Evolutionary conservation across 2,888 invertebrate species (phyloP).

Genomic region (Acanthosepion lycidas): DNA sequence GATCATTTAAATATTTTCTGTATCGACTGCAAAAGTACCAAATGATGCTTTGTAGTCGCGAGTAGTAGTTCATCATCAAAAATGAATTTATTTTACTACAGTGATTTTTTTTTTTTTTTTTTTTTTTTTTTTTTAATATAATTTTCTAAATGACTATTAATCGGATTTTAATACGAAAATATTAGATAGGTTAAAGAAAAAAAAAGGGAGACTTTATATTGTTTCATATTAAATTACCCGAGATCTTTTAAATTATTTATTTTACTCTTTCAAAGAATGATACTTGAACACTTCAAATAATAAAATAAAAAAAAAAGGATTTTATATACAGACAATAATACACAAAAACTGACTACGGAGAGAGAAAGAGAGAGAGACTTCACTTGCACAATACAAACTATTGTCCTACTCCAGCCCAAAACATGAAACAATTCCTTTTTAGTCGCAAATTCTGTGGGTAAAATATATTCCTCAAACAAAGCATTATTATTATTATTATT

Average conservation of each 20-base stretch:
- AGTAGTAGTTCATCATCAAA: not conserved
- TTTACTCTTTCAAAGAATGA: too few relatives aligned
- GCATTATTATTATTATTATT: not conserved
- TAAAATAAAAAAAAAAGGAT: not conserved
- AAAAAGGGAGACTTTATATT: too few relatives aligned
- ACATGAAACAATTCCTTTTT: not conserved
- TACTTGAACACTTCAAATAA: not conserved
- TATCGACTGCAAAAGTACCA: too few relatives aligned
- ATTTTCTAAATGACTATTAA: not conserved
- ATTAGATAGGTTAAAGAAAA: not conserved
- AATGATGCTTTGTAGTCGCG: too few relatives aligned
- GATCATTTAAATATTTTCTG: too few relatives aligned
- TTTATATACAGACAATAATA: not conserved
- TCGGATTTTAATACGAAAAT: not conserved
- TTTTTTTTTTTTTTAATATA: not conserved
- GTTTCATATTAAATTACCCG: too few relatives aligned
- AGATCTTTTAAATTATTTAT: too few relatives aligned
- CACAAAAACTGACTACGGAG: not conserved
- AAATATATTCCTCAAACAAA: not conserved
- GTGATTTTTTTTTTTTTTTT: too few relatives aligned
- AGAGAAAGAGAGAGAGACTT: not conserved
- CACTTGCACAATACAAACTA: not conserved
- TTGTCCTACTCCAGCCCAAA: not conserved
- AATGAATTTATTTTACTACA: not conserved
- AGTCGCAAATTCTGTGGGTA: not conserved